Base-by-base conservation (phyloP, 2,888 invertebrate genomes). In the Aricia artaxerxes region DNA sequence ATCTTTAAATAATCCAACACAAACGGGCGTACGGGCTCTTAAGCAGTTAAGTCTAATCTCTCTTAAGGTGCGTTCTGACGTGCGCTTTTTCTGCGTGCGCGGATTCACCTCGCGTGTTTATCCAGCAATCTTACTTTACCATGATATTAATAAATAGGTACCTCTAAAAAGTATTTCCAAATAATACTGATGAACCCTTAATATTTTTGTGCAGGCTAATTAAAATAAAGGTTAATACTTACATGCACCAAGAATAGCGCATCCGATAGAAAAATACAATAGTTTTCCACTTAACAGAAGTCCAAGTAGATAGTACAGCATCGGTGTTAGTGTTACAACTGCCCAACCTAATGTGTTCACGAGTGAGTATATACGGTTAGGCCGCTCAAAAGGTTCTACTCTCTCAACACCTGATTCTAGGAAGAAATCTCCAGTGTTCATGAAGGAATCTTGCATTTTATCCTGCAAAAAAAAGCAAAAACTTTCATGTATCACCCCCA, bases 341-440 rank as follows among this genome's bases (percentile, higher is more conserved):
- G 95, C 95, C 98, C 98, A 98, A 79, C 95, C 94, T 2, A 95
- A 85, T 53, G 97, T 96, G 88, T 98, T 98, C 13, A 97, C 80
- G 53, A 98, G 89, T 0, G 97, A 96, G 87, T 95, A 96, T 57
- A 95, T 90, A 77, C 97, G 95, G 60, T 96, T 95, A 9, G 95
- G 88, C 40, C 96, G 85, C 78, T 91, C 89, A 84, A 96, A 96
- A 0, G 95, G 91, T 76, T 96, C 95, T 38, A 96, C 92, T 85
- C 96, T 95, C 82, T 95, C 94, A 6, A 97, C 95, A 4, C 97
- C 97, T 5, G 97, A 97, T 73, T 96, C 96, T 78, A 95, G 91
- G 89, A 97, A 97, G 90, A 97, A 98, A 88, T 97, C 97, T 16
- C 98, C 98, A 2, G 97, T 97, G 86, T 96, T 95, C 31, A 95